Conservation (phyloP, 1,140 invertebrate species). For the Bicyclus anynana region DNA sequence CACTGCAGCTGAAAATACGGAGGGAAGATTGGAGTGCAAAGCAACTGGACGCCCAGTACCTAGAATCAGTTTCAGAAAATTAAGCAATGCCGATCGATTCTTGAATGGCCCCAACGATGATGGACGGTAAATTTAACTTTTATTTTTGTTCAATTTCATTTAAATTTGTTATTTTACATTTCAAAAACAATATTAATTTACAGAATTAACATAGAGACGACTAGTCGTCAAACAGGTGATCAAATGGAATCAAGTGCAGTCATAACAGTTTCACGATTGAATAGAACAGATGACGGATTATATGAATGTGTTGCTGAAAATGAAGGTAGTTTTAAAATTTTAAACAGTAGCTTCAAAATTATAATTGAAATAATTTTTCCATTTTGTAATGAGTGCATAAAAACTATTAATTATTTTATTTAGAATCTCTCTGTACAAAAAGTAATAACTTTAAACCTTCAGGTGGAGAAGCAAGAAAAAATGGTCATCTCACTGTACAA, state of each 20-base stretch:
- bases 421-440: too few species aligned
- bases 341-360: too few species aligned
- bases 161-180: conserved; percentile 3
- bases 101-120: conserved; percentile 80
- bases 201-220: conserved; percentile 78
- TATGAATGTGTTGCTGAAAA: conserved; percentile 93
- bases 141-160: too few species aligned
- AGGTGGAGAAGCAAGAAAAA: conserved; percentile 83
- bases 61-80: conserved; percentile 84
- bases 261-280: conserved; percentile 80
- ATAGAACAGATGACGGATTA: conserved; percentile 88
- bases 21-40: conserved; percentile 84
- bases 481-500: conserved; percentile 90
- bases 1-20: conserved; percentile 80
- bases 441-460: conserved; percentile 4
- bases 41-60: conserved; percentile 88
- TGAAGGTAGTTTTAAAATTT: too few species aligned
- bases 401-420: too few species aligned
- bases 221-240: conserved; percentile 72
- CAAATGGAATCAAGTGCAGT: conserved; percentile 81
- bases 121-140: conserved; percentile 59
- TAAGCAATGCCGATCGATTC: conserved; percentile 78
- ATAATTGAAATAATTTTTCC: too few species aligned
- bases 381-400: too few species aligned
- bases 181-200: conserved; percentile 16